phyloP scores from a whole-genome alignment of 2,888 invertebrate species.

The Aphodius granarius region DNA sequence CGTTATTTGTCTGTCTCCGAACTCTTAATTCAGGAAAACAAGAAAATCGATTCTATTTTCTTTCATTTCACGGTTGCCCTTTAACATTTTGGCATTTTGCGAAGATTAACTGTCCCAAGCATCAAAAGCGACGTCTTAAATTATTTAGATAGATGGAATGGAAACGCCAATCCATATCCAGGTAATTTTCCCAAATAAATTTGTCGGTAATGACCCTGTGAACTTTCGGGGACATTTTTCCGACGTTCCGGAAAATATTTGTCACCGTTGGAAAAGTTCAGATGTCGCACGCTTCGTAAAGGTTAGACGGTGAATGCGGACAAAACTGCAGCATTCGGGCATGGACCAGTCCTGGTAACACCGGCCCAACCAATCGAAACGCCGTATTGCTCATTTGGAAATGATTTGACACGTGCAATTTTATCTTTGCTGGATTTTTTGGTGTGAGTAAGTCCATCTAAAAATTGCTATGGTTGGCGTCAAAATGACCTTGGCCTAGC shows the following conservation, averaged over 20 bases:
- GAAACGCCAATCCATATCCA: neutral
- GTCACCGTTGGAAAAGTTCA: neutral
- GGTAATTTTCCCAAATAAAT: neutral
- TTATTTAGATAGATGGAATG: neutral
- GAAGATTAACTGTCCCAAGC: neutral
- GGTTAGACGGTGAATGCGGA: neutral
- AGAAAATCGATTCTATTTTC: too few relatives aligned
- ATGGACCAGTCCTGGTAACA: neutral
- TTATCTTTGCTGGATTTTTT: neutral
- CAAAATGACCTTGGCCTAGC: conserved; percentile 3
- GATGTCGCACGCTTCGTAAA: neutral
- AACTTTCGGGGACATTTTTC: neutral
- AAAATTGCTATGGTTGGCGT: too few relatives aligned
- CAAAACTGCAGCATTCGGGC: neutral
- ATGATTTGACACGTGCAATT: neutral
- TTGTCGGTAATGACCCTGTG: neutral
- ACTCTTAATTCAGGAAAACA: too few relatives aligned
- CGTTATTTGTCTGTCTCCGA: too few relatives aligned
- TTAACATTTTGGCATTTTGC: too few relatives aligned
- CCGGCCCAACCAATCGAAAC: neutral
- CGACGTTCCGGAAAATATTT: neutral
- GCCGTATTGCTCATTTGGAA: neutral
- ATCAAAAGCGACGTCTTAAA: neutral
- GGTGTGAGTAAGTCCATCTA: too few relatives aligned
- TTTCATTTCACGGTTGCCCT: too few relatives aligned